These are phyloP conservation scores for Okamejei kenojei DNA, from an alignment of 2,797 vertebrate genomes.

Conservation along the genomic window DNA sequence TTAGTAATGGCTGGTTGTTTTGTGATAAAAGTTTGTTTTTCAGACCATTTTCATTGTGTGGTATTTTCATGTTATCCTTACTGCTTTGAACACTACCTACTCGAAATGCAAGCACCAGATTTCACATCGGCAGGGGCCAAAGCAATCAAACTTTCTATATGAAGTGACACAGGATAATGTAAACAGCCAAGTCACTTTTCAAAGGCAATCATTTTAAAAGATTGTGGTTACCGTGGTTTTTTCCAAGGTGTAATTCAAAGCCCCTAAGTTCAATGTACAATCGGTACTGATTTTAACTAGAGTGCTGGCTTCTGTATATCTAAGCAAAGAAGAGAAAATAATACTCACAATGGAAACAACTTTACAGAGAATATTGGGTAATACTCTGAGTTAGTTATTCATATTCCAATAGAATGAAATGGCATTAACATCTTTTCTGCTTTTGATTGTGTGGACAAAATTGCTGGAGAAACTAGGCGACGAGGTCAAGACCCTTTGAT, in stretches of 20 bases:
- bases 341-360: background rate
- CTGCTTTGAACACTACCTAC: background rate
- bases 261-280: background rate
- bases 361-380: background rate
- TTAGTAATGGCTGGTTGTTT: too few relatives aligned
- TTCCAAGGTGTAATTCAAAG: background rate
- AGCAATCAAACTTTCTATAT: background rate
- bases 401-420: background rate
- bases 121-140: background rate
- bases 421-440: background rate
- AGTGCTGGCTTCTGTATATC: background rate
- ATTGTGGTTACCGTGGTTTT: background rate
- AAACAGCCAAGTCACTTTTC: background rate
- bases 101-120: background rate
- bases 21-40: too few relatives aligned
- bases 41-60: background rate
- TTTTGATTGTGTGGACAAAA: background rate
- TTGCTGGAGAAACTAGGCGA: too few relatives aligned
- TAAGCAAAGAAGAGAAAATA: background rate
- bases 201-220: background rate
- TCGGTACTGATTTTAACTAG: background rate
- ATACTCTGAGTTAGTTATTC: background rate
- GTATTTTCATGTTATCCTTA: background rate
- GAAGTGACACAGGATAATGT: background rate
- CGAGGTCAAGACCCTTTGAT: too few relatives aligned